Evolutionary conservation across 1,140 invertebrate genomes (phyloP), one percentile per base, ranked within the genome.

Genomic region (Pseudoatta argentina): DNA sequence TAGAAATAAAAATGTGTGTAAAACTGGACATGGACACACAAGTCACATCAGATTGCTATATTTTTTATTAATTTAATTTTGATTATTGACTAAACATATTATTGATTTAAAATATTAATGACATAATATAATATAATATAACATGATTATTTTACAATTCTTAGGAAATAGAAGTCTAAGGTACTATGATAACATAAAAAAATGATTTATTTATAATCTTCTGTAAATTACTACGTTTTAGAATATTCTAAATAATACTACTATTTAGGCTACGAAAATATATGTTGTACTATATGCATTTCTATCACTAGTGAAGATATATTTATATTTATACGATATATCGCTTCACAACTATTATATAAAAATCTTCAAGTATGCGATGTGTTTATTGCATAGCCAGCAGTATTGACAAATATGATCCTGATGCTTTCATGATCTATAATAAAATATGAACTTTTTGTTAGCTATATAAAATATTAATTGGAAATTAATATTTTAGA

Each of bases 341-440:
- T 61, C 4, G 5, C 78, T 73, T 73, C 24, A 82, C 14, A 4
- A 73, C 39, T 83, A 83, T 48, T 51, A 39, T 30, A 61, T 30
- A 48, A 82, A 69, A 82, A 30, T 51, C 69, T 73, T 73, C 69
- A 14, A 73, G 61, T 59, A 39, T 30, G 59, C 3, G 34, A 79
- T 24, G 14, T 51, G 18, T 10, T 87, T n/a, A 85, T 61, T 87
- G 71, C 86, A 89, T 87, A 24, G 89, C 86, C 12, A 85, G 30
- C 21, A 90, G 57, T 14, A 90, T 71, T 27, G 89, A 90, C 7
- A 89, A 66, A 55, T 90, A 90, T 14, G 89, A 90, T 51, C 73
- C 89, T 16, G 89, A 90, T 5, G 88, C 81, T 85, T 89, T 90
- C 67, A 90, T 66, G n/a, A 90, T 90, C 89, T 89, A 85, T 53